phyloP scores from a whole-genome alignment of 2,888 invertebrate genomes.

The Plebejus melissa region DNA sequence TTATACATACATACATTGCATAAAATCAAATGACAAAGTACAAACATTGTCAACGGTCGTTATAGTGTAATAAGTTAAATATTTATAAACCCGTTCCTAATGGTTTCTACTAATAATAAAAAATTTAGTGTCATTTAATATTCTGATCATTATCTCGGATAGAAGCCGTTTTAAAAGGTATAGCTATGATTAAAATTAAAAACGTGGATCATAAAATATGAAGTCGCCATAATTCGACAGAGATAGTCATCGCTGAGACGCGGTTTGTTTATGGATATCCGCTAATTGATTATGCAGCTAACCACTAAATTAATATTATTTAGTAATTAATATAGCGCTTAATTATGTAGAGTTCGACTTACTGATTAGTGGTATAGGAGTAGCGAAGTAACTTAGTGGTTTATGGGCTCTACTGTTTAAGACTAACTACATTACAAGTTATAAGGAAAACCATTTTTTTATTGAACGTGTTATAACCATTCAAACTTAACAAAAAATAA shows the following conservation, averaged over 20 bases:
- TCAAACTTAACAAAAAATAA: too few species aligned
- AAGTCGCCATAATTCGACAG: constrained; percentile 9
- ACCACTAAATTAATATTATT: constrained; percentile 9
- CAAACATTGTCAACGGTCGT: constrained; percentile 9
- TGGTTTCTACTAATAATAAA: constrained; percentile 26
- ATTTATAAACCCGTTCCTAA: constrained; percentile 26
- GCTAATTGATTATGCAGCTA: constrained; percentile 1
- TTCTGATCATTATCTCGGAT: constrained; percentile 24
- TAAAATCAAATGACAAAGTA: neutral
- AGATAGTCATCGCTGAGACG: neutral
- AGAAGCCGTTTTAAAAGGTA: constrained; percentile 23
- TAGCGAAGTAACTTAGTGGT: neutral
- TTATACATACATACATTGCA: neutral
- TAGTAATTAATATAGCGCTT: neutral
- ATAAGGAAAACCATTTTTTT: neutral
- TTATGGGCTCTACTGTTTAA: neutral
- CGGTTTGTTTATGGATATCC: constrained; percentile 2
- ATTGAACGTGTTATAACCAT: too few species aligned
- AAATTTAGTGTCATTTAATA: constrained; percentile 29
- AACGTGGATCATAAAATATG: constrained; percentile 23
- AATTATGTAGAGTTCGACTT: neutral
- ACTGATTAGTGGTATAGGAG: neutral
- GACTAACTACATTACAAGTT: neutral
- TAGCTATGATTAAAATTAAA: constrained; percentile 26
- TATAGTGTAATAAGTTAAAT: constrained; percentile 17